Conservation (phyloP, 2,113 vertebrate genomes). For the Arizona elegans region DNA sequence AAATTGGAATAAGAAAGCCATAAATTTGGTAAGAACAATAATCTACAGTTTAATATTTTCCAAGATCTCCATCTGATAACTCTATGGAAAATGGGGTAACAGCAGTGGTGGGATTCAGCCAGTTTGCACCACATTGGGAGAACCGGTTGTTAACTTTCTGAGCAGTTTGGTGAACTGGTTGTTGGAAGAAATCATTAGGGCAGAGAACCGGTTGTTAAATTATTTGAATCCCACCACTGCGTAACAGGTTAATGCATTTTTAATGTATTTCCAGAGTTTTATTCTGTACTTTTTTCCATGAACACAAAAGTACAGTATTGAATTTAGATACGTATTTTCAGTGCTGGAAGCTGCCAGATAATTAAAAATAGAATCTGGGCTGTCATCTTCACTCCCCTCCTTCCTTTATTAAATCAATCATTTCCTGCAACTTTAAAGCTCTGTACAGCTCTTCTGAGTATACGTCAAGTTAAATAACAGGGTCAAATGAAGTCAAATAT, state of each 20-base stretch:
- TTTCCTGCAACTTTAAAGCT: constrained; percentile 15
- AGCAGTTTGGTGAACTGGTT: too few species aligned
- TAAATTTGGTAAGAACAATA: constrained; percentile 14
- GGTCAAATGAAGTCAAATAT: constrained; percentile 55
- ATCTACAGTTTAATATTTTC: not conserved
- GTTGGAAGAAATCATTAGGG: too few species aligned
- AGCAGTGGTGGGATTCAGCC: too few species aligned
- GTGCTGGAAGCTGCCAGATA: constrained; percentile 20
- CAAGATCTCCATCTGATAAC: not conserved
- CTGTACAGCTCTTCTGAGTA: constrained; percentile 28
- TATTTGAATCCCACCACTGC: not conserved
- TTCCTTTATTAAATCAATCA: constrained; percentile 34
- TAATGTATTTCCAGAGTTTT: not conserved
- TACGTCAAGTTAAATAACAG: constrained; percentile 52
- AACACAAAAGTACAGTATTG: not conserved
- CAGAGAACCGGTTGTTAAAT: too few species aligned
- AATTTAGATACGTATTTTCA: constrained; percentile 14
- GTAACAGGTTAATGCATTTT: not conserved
- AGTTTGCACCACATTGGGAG: too few species aligned
- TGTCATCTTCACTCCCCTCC: constrained; percentile 16
- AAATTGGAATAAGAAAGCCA: constrained; percentile 5
- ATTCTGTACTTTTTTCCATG: constrained; percentile 16
- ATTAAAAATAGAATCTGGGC: constrained; percentile 30
- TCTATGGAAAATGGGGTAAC: constrained; percentile 5
- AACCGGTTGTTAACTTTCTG: too few species aligned